Evolutionary conservation across 1,140 invertebrate species (phyloP).

Genomic region (Yoshiicerus persimilis): DNA sequence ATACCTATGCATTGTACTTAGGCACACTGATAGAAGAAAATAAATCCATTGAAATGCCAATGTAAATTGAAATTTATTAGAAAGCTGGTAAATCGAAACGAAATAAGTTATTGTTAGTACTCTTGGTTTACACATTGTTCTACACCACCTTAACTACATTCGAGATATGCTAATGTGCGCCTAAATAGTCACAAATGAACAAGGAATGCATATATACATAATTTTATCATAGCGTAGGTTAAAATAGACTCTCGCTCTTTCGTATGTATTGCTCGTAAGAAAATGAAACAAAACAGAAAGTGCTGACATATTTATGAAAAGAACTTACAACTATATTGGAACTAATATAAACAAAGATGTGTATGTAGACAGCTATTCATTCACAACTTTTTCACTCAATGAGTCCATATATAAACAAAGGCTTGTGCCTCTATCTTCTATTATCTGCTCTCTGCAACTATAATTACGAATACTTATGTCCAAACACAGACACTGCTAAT

Average conservation of each 20-base stretch:
- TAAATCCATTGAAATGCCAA: background rate
- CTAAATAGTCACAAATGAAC: background rate
- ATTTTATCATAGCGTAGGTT: background rate
- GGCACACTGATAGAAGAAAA: background rate
- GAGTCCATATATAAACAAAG: background rate
- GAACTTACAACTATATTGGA: background rate
- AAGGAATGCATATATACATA: background rate
- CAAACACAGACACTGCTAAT: background rate
- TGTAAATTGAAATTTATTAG: constrained; percentile 16
- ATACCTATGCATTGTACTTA: no score
- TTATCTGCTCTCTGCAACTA: background rate
- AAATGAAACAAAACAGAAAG: background rate
- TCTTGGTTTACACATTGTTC: background rate
- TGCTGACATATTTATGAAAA: constrained; percentile 23
- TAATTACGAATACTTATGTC: background rate
- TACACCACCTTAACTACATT: background rate
- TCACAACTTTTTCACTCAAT: background rate
- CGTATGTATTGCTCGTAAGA: background rate
- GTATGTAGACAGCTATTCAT: background rate
- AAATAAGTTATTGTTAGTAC: background rate
- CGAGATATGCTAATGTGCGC: background rate
- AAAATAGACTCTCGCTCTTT: background rate
- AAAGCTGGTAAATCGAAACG: background rate
- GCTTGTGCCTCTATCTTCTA: background rate
- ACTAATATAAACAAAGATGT: background rate